Evolutionary conservation across 2,888 invertebrate species (phyloP), one percentile per base, ranked within the genome.

Genomic region (Melanargia galathea): DNA sequence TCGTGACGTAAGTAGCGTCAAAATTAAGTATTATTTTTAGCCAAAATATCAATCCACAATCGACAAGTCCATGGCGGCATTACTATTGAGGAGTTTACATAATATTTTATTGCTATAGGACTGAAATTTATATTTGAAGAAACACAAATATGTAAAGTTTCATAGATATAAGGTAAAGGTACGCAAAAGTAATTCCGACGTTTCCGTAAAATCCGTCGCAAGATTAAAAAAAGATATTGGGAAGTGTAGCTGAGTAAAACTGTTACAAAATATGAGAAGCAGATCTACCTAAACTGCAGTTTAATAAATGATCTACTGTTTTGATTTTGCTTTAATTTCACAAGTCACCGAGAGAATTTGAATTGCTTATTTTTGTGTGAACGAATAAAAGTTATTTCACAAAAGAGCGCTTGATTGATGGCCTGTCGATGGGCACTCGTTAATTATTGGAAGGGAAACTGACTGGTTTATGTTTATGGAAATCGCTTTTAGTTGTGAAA

Each of bases 381-480:
- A 72, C 64, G 72, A 77, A 77, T 75, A 74, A 75, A 76, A 76
- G 71, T 75, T 74, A 67, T 71, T 67, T 71, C 71, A 66, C 71
- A 71, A 72, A 73, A 71, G 66, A 66, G 63, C 43, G 64, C 65
- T 73, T 77, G 76, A 81, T 80, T 80, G 76, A 82, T 75, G 72
- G 68, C 63, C 64, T 62, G 68, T 58, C 73, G 66, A 77, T 76
- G 76, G 76, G 71, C 73, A 73, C 72, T 72, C 71, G 74, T 73
- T 70, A 68, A 71, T 75, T 73, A 75, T 76, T 75, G 71, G 63
- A 75, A 71, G 66, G 70, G 69, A 73, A 73, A 71, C 68, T 66
- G 70, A 51, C 57, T 26, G 49, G 71, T 72, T 54, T 30, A 16
- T 54, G 48, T 30, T 63, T 55, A 61, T 54, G 51, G 43, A 51